These are phyloP conservation scores for Lepeophtheirus nordmannii DNA, from an alignment of 2,888 invertebrate genomes.

Conservation along the genomic window DNA sequence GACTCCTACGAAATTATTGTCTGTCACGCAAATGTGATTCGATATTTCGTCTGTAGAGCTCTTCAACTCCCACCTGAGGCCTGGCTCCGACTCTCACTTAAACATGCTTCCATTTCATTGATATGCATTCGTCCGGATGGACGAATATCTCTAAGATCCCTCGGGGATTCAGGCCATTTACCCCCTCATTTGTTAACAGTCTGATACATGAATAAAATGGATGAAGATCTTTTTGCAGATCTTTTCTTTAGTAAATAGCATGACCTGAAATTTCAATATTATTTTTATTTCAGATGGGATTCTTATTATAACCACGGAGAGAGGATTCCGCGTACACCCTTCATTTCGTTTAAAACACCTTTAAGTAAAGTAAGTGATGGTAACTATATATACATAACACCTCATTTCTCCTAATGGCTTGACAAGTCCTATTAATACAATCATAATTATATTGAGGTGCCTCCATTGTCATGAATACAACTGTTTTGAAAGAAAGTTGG, in stretches of 20 bases:
- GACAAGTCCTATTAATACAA: no score
- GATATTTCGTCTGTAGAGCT: conserved; percentile 43
- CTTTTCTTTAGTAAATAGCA: not conserved
- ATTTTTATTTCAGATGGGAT: conserved; percentile 14
- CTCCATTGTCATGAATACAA: no score
- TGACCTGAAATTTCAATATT: not conserved
- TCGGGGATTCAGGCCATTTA: conserved; percentile 84
- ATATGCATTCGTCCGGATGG: conserved; percentile 70
- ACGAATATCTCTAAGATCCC: conserved; percentile 56
- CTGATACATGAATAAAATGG: conserved; percentile 26
- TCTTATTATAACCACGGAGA: not conserved
- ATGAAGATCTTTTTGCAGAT: not conserved
- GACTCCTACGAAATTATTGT: conserved; percentile 80
- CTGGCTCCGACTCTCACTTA: conserved; percentile 79
- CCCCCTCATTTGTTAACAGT: conserved; percentile 48
- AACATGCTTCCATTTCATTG: conserved; percentile 87
- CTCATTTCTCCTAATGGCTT: no score
- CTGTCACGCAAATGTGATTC: conserved; percentile 94
- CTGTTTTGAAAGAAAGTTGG: no score
- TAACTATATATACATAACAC: not conserved
- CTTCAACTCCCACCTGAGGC: conserved; percentile 92
- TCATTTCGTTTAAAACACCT: conserved; percentile 19
- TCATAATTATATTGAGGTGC: no score
- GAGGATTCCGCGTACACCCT: conserved; percentile 10
- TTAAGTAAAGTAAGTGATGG: conserved; percentile 14